phyloP scores from a whole-genome alignment of 2,888 invertebrate species.

The Eudasyphora cyanicolor region DNA sequence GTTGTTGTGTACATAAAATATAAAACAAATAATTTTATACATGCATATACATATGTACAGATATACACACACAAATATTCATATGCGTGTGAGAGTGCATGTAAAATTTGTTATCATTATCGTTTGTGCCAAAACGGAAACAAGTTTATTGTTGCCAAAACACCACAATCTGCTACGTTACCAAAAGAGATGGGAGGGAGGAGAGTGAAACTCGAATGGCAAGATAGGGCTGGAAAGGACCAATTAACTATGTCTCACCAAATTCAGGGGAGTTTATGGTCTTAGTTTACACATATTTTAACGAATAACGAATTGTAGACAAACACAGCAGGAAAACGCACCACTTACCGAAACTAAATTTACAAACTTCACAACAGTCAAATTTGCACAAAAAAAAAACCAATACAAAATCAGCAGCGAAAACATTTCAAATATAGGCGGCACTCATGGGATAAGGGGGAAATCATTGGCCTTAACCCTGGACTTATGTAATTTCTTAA shows the following conservation, averaged over 20 bases:
- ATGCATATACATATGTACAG: not conserved
- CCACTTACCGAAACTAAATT: not conserved
- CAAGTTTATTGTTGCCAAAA: not conserved
- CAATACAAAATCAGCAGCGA: not conserved
- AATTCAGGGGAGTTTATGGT: not conserved
- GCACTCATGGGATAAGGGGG: too few species aligned
- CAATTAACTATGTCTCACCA: not conserved
- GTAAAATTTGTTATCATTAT: slow-evolving; percentile 1
- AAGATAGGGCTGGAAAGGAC: not conserved
- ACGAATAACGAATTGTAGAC: not conserved
- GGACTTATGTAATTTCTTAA: too few species aligned
- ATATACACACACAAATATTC: not conserved
- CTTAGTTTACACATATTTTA: not conserved
- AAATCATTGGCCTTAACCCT: too few species aligned
- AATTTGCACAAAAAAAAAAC: too few species aligned
- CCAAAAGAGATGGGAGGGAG: too few species aligned
- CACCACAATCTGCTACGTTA: not conserved
- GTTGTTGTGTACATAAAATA: not conserved
- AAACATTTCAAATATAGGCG: too few species aligned
- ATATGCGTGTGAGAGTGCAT: too few species aligned
- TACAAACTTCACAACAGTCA: too few species aligned
- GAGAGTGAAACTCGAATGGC: too few species aligned
- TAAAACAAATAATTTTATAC: slow-evolving; percentile 17
- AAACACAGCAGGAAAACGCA: not conserved
- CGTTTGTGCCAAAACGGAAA: not conserved